A percentile compares a stretch with the other conserved stretches of the same genome.
These are phyloP conservation scores for Drosophila pectinifera DNA, from an alignment of 1,140 invertebrate species.

Conservation along the genomic window DNA sequence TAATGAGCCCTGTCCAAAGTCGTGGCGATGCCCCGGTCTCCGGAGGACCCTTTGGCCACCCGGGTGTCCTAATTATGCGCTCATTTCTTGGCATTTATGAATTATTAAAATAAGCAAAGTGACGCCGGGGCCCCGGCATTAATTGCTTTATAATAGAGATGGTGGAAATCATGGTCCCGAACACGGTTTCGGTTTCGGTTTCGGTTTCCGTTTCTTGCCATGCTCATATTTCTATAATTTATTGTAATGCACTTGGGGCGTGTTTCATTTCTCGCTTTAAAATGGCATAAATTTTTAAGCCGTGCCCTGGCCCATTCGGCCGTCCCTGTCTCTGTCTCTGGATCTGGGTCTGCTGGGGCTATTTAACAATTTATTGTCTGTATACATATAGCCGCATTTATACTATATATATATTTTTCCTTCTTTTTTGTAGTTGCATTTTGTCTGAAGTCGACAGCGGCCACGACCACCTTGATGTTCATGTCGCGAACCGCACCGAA, in stretches of 20 bases:
- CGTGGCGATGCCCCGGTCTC: conserved; percentile 23
- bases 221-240: conserved; percentile 82
- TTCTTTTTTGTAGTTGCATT: conserved; percentile 39
- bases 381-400: conserved; percentile 44
- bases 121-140: conserved; percentile 57
- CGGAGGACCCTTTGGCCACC: conserved; percentile 47
- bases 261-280: conserved; percentile 84
- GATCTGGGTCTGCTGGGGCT: conserved; percentile 28
- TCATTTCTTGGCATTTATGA: conserved; percentile 66
- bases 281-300: conserved; percentile 78
- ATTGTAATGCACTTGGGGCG: conserved; percentile 83
- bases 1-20: conserved; percentile 68
- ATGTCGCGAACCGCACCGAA: conserved; percentile 62
- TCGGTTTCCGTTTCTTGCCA: conserved; percentile 18
- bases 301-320: conserved; percentile 29
- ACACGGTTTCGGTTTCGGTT: conserved; percentile 1
- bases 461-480: conserved; percentile 66
- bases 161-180: conserved; percentile 18
- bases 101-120: conserved; percentile 80
- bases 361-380: conserved; percentile 72
- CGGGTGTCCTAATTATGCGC: conserved; percentile 71
- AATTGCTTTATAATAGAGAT: conserved; percentile 80
- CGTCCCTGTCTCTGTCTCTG: conserved; percentile 17
- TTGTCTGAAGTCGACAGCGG: conserved; percentile 51
- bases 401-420: conserved; percentile 34